Evolutionary conservation across 2,888 invertebrate genomes (phyloP), one percentile per base, ranked within the genome.

Genomic region (Drosophila phalerata): DNA sequence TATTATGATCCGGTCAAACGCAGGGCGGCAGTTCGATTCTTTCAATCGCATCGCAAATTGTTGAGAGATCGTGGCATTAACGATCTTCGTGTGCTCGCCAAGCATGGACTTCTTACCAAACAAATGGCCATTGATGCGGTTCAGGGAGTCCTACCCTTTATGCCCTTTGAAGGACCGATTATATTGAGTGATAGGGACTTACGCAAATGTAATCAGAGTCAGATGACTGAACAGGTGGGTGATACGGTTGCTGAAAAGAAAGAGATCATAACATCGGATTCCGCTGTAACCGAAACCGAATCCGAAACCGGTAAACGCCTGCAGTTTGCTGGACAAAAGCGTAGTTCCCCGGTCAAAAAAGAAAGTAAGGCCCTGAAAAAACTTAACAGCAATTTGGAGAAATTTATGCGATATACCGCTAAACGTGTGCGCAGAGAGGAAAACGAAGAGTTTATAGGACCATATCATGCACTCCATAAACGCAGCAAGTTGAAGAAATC

Each of bases 31-130:
- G 95, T 97, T 79, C 97, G 98, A 93, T 94, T 98, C 81, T 95
- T 99, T 62, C 97, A 97, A 89, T 96, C 96, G 87, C 97, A 98
- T 92, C 96, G 98, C 95, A 97, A 97, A 92, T 97, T 98, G 93
- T 96, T 99, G 87, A 97, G 98, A 89, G 97, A 97, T 91, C 88
- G 89, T 47, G 98, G 90, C 96, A 97, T 92, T 30, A 72, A 63
- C 34, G 86, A 72, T 48, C 66, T 93, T 52, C 72, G 62, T 40
- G 55, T 92, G 93, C 89, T 92, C 93, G 94, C 74, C 92, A 92
- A 1, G 92, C 93, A 92, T 92, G 93, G 56, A 91, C 69, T 56
- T 34, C 63, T 75, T 37, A 67, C 71, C 13, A 48, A 51, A 40
- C 22, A 40, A 0, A 43, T 64, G 42, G 75, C 67, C 2, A 40